Percentiles rank a stretch among this genome's conserved stretches.
These are phyloP conservation scores for Melanerpes aurifrons DNA, from an alignment of 2,113 vertebrate genomes.

Conservation along the genomic window DNA sequence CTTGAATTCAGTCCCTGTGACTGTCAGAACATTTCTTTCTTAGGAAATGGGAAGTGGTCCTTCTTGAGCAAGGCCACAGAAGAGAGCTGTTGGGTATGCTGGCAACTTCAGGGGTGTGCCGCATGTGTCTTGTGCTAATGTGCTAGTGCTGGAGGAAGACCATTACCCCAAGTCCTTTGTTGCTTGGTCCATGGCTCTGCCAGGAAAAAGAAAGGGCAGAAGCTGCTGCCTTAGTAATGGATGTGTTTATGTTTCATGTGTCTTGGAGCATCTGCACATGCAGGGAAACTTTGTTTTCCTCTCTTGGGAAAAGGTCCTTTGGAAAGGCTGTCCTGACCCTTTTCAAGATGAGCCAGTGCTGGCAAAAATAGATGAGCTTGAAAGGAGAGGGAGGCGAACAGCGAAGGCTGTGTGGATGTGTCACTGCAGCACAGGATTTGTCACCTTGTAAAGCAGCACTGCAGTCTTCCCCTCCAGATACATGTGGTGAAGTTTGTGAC, in stretches of 20 bases:
- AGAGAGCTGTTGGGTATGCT: neutral
- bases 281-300: neutral
- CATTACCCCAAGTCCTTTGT: neutral
- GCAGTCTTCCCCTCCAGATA: neutral
- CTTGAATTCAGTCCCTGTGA: constrained; percentile 53
- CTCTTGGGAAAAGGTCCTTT: neutral
- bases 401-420: neutral
- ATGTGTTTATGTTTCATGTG: neutral
- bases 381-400: neutral
- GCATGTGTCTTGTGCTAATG: neutral
- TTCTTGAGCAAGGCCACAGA: neutral
- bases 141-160: neutral
- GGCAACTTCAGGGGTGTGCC: neutral
- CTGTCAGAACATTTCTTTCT: constrained; percentile 18
- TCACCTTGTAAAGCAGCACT: neutral
- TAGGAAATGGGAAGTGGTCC: constrained; percentile 35
- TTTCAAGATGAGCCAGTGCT: neutral
- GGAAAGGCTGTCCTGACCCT: neutral
- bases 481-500: neutral
- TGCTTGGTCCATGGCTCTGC: neutral
- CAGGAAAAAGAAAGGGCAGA: neutral
- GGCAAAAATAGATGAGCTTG: neutral
- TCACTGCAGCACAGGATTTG: neutral
- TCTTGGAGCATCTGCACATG: neutral
- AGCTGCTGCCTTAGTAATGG: neutral